Evolutionary conservation across 2,797 vertebrate genomes (phyloP), one percentile per base, ranked within the genome.

Genomic region (Oreonectes daqikongensis): DNA sequence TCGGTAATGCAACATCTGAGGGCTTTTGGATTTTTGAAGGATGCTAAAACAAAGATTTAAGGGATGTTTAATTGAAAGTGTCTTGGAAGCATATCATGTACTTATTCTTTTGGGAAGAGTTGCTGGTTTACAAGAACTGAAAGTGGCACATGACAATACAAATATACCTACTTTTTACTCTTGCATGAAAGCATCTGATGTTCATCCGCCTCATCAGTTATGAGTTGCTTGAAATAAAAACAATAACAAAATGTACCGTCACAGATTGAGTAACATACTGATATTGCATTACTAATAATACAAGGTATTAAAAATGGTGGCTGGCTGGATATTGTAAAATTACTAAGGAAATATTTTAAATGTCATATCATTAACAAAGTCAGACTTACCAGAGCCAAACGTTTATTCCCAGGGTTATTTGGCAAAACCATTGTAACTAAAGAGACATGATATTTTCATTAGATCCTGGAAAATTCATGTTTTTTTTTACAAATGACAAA

Each of bases 401-500:
- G 12, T 60, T 72, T 11, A 44, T 11, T 42, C 20, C 30, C 42
- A 63, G 57, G 17, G 17, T 40, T 57, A 63, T 72, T 48, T 6
- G n/a, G 26, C 40, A 72, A 4, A 0, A 72, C 2, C 40, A 71
- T 2, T 22, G 26, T 60, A 46, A 46, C 69, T 72, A 72, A 71
- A 48, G 8, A 71, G 40, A 12, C 18, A 46, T 1, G 11, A 1
- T 3, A 30, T 22, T 72, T 70, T 42, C 0, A n/a, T 1, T 40
- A 42, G 10, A 28, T 70, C 1, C 3, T 1, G 14, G 1, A 14
- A 30, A 14, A 5, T 18, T 20, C 5, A n/a, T 10, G 2, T 59
- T 71, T 71, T 57, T 59, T 71, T 71, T 57, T 20, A 44, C 38
- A 59, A 55, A 57, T 71, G 22, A 57, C 0, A 28, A 1, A 11